A percentile compares a stretch with the other conserved stretches of the same genome.
These are phyloP conservation scores for silkworm (Bombyx mori) DNA, from an alignment of 1,140 invertebrate genomes.

Conservation along the genomic window DNA sequence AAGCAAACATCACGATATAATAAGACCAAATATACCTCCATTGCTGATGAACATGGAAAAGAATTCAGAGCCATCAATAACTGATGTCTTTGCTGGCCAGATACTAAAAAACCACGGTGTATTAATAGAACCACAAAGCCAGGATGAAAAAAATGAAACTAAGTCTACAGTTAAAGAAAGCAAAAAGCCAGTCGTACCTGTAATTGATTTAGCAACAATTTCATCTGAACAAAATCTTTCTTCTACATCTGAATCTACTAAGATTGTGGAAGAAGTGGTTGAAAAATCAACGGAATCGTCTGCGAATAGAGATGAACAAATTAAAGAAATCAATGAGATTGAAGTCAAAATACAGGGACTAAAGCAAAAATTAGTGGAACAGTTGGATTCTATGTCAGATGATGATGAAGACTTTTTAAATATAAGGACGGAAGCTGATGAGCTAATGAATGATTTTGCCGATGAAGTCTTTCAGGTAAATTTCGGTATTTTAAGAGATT, in stretches of 20 bases:
- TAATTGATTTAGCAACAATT: constrained; percentile 65
- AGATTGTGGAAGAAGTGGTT: background rate
- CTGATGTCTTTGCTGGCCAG: constrained; percentile 74
- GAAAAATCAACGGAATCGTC: constrained; percentile 14
- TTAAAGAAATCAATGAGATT: constrained; percentile 68
- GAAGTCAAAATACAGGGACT: constrained; percentile 71
- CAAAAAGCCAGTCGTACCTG: constrained; percentile 53
- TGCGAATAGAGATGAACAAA: constrained; percentile 33
- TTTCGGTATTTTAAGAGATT: background rate
- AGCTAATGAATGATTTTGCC: constrained; percentile 74
- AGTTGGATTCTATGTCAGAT: constrained; percentile 70
- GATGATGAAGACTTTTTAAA: constrained; percentile 76
- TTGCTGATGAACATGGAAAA: constrained; percentile 69
- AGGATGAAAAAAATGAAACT: constrained; percentile 37
- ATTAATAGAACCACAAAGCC: constrained; percentile 39
- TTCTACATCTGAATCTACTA: constrained; percentile 12
- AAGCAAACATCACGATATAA: constrained; percentile 56
- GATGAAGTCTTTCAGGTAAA: constrained; percentile 61
- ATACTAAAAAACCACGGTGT: constrained; percentile 66
- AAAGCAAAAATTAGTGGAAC: constrained; percentile 68
- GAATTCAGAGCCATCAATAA: constrained; percentile 71
- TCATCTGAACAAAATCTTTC: constrained; percentile 18
- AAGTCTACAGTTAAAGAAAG: constrained; percentile 41
- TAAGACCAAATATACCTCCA: constrained; percentile 63
- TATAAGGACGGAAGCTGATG: constrained; percentile 74